phyloP scores from a whole-genome alignment of 2,888 invertebrate genomes.

The Mechanitis mazaeus region DNA sequence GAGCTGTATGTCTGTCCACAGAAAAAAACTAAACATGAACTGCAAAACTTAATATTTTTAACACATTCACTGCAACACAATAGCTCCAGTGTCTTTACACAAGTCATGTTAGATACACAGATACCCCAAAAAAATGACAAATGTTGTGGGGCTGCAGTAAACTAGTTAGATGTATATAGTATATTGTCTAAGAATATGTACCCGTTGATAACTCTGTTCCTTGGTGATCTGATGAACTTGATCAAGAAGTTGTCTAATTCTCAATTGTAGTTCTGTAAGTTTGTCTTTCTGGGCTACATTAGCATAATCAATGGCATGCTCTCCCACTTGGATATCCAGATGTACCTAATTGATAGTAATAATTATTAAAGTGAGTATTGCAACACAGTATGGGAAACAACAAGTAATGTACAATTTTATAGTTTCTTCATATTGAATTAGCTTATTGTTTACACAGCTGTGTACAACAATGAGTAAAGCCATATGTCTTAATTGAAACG shows the following conservation, averaged over 20 bases:
- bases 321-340: conserved; percentile 98
- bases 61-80: too few relatives aligned
- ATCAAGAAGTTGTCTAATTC: conserved; percentile 95
- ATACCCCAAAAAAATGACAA: too few relatives aligned
- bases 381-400: neutral
- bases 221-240: conserved; percentile 99
- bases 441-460: conserved; percentile 22
- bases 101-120: too few relatives aligned
- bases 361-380: neutral
- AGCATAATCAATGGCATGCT: conserved; percentile 98
- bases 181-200: conserved; percentile 50
- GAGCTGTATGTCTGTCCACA: too few relatives aligned
- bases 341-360: conserved; percentile 81
- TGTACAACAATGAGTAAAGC: neutral
- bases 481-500: too few relatives aligned
- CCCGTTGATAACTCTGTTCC: conserved; percentile 98
- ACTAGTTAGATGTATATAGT: too few relatives aligned
- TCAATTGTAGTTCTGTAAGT: conserved; percentile 93
- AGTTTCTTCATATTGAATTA: neutral
- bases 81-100: too few relatives aligned
- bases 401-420: neutral
- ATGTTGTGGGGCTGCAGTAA: too few relatives aligned
- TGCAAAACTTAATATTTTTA: too few relatives aligned
- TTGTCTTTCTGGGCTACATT: conserved; percentile 99
- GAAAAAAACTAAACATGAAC: too few relatives aligned